Evolutionary conservation across 2,113 vertebrate genomes (phyloP).

Genomic region (Mustela nigripes): DNA sequence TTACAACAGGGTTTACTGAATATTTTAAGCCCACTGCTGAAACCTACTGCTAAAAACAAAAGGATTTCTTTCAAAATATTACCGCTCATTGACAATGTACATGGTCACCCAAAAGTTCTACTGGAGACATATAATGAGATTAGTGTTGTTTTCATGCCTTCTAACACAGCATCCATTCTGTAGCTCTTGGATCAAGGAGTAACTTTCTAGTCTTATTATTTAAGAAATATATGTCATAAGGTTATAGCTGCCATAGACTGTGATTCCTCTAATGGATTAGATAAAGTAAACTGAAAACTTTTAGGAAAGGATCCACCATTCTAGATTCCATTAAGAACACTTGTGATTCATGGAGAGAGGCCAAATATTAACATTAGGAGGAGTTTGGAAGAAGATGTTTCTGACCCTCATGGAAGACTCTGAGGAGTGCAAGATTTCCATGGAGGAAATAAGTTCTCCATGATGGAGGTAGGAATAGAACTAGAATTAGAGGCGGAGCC

Average conservation of each 20-base stretch:
- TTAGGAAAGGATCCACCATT: background rate
- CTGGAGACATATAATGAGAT: background rate
- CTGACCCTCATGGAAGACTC: background rate
- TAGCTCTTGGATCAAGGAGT: background rate
- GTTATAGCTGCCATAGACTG: background rate
- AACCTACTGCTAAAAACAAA: background rate
- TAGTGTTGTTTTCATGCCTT: background rate
- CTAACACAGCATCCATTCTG: background rate
- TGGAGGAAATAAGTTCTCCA: background rate
- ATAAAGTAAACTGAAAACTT: background rate
- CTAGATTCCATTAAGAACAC: background rate
- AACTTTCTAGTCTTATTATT: background rate
- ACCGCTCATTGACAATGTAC: background rate
- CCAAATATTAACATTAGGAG: background rate
- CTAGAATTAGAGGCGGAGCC: background rate
- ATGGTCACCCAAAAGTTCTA: background rate
- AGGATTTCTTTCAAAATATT: background rate
- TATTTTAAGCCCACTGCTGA: background rate
- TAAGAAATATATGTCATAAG: background rate
- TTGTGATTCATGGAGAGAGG: background rate
- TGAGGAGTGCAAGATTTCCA: background rate
- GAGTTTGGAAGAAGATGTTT: background rate
- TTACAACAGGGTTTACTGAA: background rate
- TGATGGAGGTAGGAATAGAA: background rate
- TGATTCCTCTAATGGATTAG: background rate